A percentile compares a stretch with the other conserved stretches of the same genome.
Conservation (phyloP, 2,888 invertebrate species). For the Archips xylosteana region DNA sequence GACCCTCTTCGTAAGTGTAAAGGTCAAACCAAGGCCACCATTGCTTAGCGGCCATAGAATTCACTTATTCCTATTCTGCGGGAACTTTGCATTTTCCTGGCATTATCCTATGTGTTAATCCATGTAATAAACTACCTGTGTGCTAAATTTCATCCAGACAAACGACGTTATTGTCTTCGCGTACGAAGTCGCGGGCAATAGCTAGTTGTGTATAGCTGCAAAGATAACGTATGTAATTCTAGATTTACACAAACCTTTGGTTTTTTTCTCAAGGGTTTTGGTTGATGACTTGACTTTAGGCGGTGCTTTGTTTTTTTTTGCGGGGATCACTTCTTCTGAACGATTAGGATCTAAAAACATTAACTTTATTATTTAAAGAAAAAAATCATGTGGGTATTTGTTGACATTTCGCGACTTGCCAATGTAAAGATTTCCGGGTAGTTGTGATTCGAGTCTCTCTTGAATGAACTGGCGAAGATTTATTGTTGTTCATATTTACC, state of each 20-base stretch:
- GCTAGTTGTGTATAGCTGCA: neutral
- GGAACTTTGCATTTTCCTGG: too few relatives aligned
- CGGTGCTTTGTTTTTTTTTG: conserved; percentile 8
- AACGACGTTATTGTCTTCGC: too few relatives aligned
- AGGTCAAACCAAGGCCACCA: too few relatives aligned
- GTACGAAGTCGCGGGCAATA: too few relatives aligned
- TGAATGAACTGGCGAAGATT: too few relatives aligned
- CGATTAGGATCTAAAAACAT: neutral
- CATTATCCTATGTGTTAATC: too few relatives aligned
- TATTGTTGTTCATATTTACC: too few relatives aligned
- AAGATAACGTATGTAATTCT: neutral
- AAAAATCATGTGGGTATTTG: neutral
- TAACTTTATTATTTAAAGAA: neutral
- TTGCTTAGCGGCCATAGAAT: too few relatives aligned
- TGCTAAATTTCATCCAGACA: too few relatives aligned
- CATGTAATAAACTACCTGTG: too few relatives aligned
- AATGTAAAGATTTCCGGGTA: neutral
- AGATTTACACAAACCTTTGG: conserved; percentile 15
- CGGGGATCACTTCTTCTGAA: conserved; percentile 8
- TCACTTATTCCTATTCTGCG: too few relatives aligned
- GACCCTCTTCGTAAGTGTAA: too few relatives aligned
- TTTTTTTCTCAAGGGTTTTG: neutral
- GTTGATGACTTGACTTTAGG: neutral
- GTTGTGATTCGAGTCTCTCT: neutral
- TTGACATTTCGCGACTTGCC: neutral